Evolutionary conservation across 2,113 vertebrate species (phyloP).

Genomic region (Ifrita kowaldi): DNA sequence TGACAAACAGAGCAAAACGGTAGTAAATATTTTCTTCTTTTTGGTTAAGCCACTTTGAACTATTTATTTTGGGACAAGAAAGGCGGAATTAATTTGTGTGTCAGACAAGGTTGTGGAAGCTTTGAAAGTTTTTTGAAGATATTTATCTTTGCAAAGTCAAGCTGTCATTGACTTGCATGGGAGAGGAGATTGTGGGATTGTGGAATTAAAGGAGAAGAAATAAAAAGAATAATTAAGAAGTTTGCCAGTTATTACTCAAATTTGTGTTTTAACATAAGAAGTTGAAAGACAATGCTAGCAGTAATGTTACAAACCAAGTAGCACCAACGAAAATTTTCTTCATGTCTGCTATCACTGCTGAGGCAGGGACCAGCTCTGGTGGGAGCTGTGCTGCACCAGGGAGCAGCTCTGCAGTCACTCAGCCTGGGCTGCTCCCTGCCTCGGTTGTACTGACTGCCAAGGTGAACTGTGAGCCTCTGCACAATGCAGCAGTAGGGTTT

Average conservation of each 20-base stretch:
- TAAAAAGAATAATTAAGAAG: neutral
- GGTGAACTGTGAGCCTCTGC: neutral
- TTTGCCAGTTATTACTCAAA: neutral
- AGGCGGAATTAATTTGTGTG: neutral
- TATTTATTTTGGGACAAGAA: neutral
- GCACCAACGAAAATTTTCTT: neutral
- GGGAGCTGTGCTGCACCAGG: neutral
- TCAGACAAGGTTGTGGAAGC: neutral
- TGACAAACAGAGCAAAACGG: neutral
- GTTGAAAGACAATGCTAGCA: neutral
- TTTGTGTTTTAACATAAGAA: neutral
- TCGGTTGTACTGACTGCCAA: accelerated
- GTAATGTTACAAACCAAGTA: neutral
- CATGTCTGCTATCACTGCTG: neutral
- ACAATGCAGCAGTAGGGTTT: neutral
- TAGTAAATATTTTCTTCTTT: neutral
- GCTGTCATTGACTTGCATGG: neutral
- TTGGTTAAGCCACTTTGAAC: neutral
- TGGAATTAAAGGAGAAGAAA: neutral
- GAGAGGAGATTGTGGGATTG: neutral
- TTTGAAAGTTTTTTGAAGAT: neutral
- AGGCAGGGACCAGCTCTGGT: neutral
- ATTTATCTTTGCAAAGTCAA: neutral
- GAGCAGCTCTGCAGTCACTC: neutral
- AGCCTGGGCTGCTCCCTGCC: neutral